Evolutionary conservation across 1,140 invertebrate species (phyloP), one percentile per base, ranked within the genome.

Genomic region (Scylla paramamosain): DNA sequence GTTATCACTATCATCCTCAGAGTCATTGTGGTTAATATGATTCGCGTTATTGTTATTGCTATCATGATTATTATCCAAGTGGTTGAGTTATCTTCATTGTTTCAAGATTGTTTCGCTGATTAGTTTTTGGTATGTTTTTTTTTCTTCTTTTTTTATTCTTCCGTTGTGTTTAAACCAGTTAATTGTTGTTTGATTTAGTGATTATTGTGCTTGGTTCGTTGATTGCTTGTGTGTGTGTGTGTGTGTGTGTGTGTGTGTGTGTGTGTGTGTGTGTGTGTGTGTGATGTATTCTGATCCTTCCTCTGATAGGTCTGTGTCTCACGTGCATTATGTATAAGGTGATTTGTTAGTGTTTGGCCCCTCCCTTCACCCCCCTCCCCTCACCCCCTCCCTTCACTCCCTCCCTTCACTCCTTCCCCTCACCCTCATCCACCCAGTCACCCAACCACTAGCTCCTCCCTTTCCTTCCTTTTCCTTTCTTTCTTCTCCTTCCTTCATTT

Each of bases 181-280:
- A 59, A 59, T 59, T 59, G 20, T 25, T 77, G 67, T 77, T 77
- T 77, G n/a, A n/a, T 77, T 77, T 20, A 77, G 20, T 20, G 12
- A 25, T 77, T 77, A 12, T 77, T 77, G 6, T 77, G 20, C 20
- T n/a, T 77, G 20, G 1, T 77, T n/a, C 6, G 25, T 77, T n/a
- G 20, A n/a, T 12, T 77, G 67, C 20, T 25, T 77, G 67, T 77
- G 67, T 77, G 67, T n/a, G 67, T 77, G 67, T n/a, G 67, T 77
- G 67, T 77, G 67, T 77, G 67, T 77, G 67, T 77, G 25, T 77
- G 67, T 77, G 67, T 77, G 67, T 77, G 67, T 77, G 67, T 77
- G 67, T 77, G 67, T 77, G 67, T 77, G 67, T 77, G 67, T 77
- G 67, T 77, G 67, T 77, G 67, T 77, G 67, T 77, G 67, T 77